Evolutionary conservation across 2,888 invertebrate genomes (phyloP).

Genomic region (Mimachlamys varia): DNA sequence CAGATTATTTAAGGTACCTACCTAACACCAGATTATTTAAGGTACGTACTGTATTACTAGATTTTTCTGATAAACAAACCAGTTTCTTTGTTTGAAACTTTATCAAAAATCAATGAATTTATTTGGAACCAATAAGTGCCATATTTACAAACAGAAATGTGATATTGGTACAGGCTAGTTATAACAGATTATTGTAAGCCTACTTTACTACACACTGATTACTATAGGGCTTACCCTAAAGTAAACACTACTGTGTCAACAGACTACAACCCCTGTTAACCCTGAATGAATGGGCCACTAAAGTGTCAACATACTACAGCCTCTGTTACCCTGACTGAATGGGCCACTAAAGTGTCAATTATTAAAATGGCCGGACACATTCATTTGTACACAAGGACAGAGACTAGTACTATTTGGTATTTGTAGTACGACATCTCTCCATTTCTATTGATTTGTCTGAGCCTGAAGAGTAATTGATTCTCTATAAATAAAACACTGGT

Average conservation of each 20-base stretch:
- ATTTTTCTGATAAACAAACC: background rate
- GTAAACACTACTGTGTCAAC: background rate
- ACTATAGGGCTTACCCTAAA: slow-evolving; percentile 8
- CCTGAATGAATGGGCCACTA: background rate
- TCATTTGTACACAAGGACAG: background rate
- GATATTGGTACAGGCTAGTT: background rate
- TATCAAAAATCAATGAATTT: background rate
- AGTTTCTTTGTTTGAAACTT: background rate
- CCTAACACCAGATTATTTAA: no score
- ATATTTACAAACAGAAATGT: background rate
- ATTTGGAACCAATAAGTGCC: background rate
- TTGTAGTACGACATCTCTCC: background rate
- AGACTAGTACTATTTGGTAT: background rate
- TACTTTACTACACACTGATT: background rate
- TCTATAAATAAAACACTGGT: background rate
- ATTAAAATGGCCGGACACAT: background rate
- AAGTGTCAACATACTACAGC: background rate
- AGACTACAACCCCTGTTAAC: background rate
- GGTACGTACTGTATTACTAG: no score
- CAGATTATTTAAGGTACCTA: no score
- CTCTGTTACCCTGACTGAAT: background rate
- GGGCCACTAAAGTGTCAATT: background rate
- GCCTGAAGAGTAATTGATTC: background rate
- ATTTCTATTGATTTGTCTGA: background rate
- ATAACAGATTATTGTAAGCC: background rate